A percentile compares a stretch with the other conserved stretches of the same genome.
phyloP scores from a whole-genome alignment of 2,888 invertebrate species.

The Strigamia transsilvanica region DNA sequence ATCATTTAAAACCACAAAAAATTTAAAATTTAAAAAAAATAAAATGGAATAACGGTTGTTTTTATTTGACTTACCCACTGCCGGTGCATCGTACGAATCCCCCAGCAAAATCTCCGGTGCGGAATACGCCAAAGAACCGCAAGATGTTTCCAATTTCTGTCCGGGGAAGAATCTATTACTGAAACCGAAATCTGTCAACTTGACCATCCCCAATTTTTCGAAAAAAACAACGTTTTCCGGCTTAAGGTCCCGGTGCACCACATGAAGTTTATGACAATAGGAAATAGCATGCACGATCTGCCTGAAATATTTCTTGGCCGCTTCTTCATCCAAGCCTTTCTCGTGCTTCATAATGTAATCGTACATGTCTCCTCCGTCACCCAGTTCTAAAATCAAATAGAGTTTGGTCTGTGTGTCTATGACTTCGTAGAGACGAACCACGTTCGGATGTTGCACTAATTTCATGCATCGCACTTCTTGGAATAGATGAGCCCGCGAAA shows the following conservation, averaged over 20 bases:
- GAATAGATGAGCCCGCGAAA: conserved; percentile 93
- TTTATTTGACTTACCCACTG: conserved; percentile 78
- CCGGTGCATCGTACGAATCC: conserved; percentile 98
- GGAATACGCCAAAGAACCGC: conserved; percentile 98
- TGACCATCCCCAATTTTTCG: conserved; percentile 94
- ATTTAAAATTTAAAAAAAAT: not conserved
- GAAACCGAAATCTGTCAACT: conserved; percentile 97
- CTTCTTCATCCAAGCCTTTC: conserved; percentile 72
- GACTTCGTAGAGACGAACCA: conserved; percentile 97
- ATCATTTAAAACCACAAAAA: too few species aligned
- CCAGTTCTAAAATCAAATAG: conserved; percentile 94
- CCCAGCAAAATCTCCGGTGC: conserved; percentile 98
- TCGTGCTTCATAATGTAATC: conserved; percentile 98
- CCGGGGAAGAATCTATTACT: conserved; percentile 94
- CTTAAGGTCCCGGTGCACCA: conserved; percentile 92
- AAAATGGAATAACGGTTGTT: not conserved
- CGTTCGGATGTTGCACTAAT: conserved; percentile 98
- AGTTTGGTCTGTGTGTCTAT: conserved; percentile 99
- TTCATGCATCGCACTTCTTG: conserved; percentile 90
- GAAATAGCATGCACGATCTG: conserved; percentile 97
- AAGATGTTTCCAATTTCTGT: conserved; percentile 95
- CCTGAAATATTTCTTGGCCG: conserved; percentile 83
- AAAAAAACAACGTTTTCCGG: conserved; percentile 99
- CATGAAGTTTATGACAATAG: conserved; percentile 92
- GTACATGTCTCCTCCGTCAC: conserved; percentile 98